Evolutionary conservation across 1,140 invertebrate species (phyloP), one percentile per base, ranked within the genome.

Genomic region (Lepidotrigona ventralis): DNA sequence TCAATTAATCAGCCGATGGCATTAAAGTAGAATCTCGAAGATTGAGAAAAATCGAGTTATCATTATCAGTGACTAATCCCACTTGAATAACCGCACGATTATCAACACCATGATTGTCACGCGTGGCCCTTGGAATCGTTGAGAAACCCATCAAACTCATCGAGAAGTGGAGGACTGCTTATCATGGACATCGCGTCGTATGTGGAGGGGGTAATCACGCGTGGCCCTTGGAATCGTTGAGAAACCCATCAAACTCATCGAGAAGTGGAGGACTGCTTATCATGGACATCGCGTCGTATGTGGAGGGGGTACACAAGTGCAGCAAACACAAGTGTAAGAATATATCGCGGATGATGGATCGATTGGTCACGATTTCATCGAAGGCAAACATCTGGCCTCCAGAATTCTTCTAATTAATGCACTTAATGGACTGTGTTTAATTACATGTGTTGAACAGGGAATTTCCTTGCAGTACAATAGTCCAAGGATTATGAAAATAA

Each of bases 351-450:
- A n/a, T n/a, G n/a, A n/a, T n/a, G n/a, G n/a, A n/a, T n/a, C n/a
- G n/a, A n/a, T n/a, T n/a, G n/a, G n/a, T 73, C 78, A 71, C n/a
- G 53, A 79, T 71, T 71, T 19, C n/a, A 19, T 21, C 56, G 78
- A 80, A 53, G 46, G 39, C 6, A 21, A 23, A 23, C 33, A 11
- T 19, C 23, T 46, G 29, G 1, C 23, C 39, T 81, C 29, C 70
- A 73, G 9, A 46, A 46, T 21, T 66, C 39, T 33, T 63, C 79
- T 8, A 46, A 46, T 46, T 46, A 46, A n/a, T n/a, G n/a, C n/a
- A n/a, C n/a, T n/a, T n/a, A n/a, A n/a, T n/a, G n/a, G n/a, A n/a
- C n/a, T 8, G 39, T 46, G 9, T 46, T 46, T 8, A 46, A 46
- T 46, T 46, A 46, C n/a, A n/a, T n/a, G n/a, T n/a, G n/a, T n/a